These are phyloP conservation scores for Leptopilina syphax DNA, from an alignment of 2,888 invertebrate species.

Conservation along the genomic window DNA sequence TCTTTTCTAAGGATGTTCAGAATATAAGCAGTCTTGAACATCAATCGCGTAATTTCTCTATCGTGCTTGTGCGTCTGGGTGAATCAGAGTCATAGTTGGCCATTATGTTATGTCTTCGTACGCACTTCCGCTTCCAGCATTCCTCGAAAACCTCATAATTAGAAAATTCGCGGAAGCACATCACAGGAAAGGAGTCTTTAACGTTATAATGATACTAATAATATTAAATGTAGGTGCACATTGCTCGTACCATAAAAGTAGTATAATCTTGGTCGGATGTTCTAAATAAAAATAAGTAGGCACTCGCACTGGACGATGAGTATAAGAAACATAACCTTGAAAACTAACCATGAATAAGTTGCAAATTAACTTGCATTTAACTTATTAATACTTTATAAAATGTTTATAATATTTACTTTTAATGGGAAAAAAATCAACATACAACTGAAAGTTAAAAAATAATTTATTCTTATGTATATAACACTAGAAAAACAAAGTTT, in stretches of 20 bases:
- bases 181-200: conserved; percentile 34
- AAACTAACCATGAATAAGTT: conserved; percentile 13
- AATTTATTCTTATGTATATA: too few species aligned
- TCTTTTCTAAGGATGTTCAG: background rate
- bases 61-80: background rate
- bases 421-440: too few species aligned
- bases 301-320: background rate
- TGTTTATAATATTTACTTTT: too few species aligned
- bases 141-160: conserved; percentile 26
- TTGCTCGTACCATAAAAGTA: background rate
- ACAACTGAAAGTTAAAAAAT: too few species aligned
- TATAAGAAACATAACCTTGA: conserved; percentile 11
- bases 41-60: conserved; percentile 1
- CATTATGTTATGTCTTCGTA: conserved; percentile 27
- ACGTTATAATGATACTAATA: conserved; percentile 33
- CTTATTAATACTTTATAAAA: too few species aligned
- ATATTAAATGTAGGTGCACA: conserved; percentile 32
- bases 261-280: conserved; percentile 26
- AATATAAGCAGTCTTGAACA: background rate
- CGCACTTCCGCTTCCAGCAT: conserved; percentile 29
- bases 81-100: conserved; percentile 22
- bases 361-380: too few species aligned
- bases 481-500: too few species aligned
- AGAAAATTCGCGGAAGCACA: conserved; percentile 17
- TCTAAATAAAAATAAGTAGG: conserved; percentile 31